These are phyloP conservation scores for Phlogophora meticulosa DNA, from an alignment of 2,888 invertebrate genomes.

Conservation along the genomic window DNA sequence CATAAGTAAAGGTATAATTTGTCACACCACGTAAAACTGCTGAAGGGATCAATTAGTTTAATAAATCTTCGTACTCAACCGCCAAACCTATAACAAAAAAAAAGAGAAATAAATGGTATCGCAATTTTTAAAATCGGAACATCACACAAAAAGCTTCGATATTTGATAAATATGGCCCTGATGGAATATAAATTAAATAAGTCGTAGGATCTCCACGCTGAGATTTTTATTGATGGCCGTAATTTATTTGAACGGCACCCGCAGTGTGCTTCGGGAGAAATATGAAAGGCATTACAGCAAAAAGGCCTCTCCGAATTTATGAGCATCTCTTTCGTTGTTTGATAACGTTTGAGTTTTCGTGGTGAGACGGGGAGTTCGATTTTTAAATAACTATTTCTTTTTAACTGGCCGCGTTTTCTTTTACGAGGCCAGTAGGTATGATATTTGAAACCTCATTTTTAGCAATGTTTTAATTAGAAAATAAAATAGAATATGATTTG, in stretches of 20 bases:
- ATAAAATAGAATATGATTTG: too few relatives aligned
- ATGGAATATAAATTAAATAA: constrained; percentile 91
- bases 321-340: constrained; percentile 88
- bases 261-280: constrained; percentile 89
- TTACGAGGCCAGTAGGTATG: too few relatives aligned
- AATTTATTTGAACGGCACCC: constrained; percentile 90
- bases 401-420: background rate
- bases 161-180: constrained; percentile 88
- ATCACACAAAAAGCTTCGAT: constrained; percentile 77
- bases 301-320: constrained; percentile 90
- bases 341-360: constrained; percentile 77
- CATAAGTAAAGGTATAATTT: too few relatives aligned
- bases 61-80: constrained; percentile 22
- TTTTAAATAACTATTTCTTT: constrained; percentile 35
- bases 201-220: constrained; percentile 87
- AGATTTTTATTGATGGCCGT: constrained; percentile 90
- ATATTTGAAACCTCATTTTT: too few relatives aligned
- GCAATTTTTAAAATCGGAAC: constrained; percentile 66
- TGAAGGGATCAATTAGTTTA: constrained; percentile 15
- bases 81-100: constrained; percentile 11
- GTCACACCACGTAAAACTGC: constrained; percentile 9
- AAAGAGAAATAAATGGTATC: constrained; percentile 64
- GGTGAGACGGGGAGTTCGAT: constrained; percentile 61
- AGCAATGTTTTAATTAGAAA: too few relatives aligned
- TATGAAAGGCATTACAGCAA: constrained; percentile 90